Percentiles rank a stretch among this genome's conserved stretches.
phyloP scores from a whole-genome alignment of 2,888 invertebrate species.

The Trachelus iudaicus region DNA sequence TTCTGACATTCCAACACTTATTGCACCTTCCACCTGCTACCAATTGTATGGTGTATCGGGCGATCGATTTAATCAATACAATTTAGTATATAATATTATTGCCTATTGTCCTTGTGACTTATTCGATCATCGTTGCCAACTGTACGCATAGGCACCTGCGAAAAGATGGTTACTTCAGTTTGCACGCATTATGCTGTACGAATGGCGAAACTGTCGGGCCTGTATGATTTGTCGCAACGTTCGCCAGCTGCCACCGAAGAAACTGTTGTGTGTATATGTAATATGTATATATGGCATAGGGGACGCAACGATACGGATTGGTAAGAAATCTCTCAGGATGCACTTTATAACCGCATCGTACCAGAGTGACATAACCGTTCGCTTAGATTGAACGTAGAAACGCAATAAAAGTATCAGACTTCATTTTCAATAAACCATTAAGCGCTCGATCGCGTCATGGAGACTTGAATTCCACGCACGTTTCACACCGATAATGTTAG shows the following conservation, averaged over 20 bases:
- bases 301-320: neutral
- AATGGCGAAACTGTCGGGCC: conserved; percentile 11
- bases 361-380: neutral
- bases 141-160: neutral
- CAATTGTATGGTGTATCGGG: neutral
- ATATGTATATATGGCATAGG: neutral
- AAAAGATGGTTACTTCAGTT: neutral
- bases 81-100: neutral
- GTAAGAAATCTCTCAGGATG: neutral
- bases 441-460: neutral
- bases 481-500: neutral
- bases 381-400: neutral
- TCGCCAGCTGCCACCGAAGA: conserved; percentile 54
- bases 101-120: neutral
- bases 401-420: neutral
- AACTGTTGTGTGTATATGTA: neutral
- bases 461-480: conserved; percentile 2
- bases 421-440: conserved; percentile 6
- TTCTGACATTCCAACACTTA: neutral
- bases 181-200: neutral
- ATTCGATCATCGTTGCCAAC: neutral
- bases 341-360: neutral
- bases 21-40: neutral
- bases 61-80: neutral
- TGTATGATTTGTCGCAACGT: conserved; percentile 59